phyloP scores from a whole-genome alignment of 2,797 vertebrate genomes.

The Acestrorhynchus altus region DNA sequence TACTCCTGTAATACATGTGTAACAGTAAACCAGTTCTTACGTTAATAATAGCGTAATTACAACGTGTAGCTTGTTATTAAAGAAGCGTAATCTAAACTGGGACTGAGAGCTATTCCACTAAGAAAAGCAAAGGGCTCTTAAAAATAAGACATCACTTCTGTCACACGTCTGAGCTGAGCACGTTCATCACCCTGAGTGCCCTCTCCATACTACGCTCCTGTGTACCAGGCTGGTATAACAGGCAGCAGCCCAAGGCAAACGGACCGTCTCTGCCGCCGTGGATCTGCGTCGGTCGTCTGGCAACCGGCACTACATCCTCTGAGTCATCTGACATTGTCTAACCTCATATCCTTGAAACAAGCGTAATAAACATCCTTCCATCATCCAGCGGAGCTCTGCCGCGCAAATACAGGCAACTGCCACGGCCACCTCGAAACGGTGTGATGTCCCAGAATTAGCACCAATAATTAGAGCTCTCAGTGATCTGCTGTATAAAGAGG shows the following conservation, averaged over 20 bases:
- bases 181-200: constrained; percentile 8
- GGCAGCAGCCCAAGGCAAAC: constrained; percentile 17
- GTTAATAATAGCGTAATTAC: no score
- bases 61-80: no score
- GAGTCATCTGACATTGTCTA: constrained; percentile 39
- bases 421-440: constrained; percentile 59
- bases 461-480: constrained; percentile 62
- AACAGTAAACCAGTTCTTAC: no score
- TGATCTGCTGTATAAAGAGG: constrained; percentile 56
- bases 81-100: no score
- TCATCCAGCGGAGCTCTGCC: constrained; percentile 15
- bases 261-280: not conserved
- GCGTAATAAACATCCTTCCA: constrained; percentile 27
- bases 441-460: constrained; percentile 66
- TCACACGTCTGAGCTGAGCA: not conserved
- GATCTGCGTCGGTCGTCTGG: constrained; percentile 12
- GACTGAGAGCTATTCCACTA: no score
- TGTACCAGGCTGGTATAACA: not conserved
- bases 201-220: not conserved
- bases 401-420: constrained; percentile 30
- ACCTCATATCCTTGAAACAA: constrained; percentile 26
- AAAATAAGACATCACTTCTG: not conserved
- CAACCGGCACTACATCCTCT: constrained; percentile 20
- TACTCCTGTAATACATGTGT: no score
- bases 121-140: not conserved